These are phyloP conservation scores for Anticlea derivata DNA, from an alignment of 2,888 invertebrate genomes.

Conservation along the genomic window DNA sequence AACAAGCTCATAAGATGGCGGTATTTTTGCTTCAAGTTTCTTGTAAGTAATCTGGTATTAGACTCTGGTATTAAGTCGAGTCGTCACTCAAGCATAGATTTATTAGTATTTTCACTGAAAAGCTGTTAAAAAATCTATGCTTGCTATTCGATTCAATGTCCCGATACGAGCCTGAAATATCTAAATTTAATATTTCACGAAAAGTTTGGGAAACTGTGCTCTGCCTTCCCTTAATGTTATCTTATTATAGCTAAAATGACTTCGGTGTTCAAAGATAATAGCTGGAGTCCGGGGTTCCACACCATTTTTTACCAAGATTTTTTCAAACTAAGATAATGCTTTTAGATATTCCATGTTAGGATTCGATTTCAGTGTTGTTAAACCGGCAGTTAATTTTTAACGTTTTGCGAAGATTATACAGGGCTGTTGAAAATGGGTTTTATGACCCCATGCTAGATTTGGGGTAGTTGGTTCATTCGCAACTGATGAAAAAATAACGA, in stretches of 20 bases:
- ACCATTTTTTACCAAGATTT: slow-evolving; percentile 71
- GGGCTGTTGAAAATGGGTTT: slow-evolving; percentile 11
- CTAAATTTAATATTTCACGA: not conserved
- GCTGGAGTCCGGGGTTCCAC: slow-evolving; percentile 65
- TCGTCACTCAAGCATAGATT: too few relatives aligned
- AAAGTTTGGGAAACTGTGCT: slow-evolving; percentile 57
- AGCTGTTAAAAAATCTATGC: too few relatives aligned
- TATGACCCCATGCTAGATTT: slow-evolving; percentile 3
- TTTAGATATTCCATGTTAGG: slow-evolving; percentile 74
- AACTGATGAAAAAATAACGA: slow-evolving; percentile 2
- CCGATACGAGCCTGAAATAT: too few relatives aligned
- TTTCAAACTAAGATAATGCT: slow-evolving; percentile 70
- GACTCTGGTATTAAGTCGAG: too few relatives aligned
- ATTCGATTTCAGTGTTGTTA: slow-evolving; percentile 62
- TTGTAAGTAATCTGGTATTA: too few relatives aligned
- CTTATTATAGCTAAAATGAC: slow-evolving; percentile 84
- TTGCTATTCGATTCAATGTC: too few relatives aligned
- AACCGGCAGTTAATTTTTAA: slow-evolving; percentile 33
- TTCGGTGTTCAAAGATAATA: slow-evolving; percentile 83
- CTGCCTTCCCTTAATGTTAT: slow-evolving; percentile 78
- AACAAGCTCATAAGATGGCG: too few relatives aligned
- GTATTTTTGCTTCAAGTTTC: too few relatives aligned
- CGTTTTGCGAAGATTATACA: slow-evolving; percentile 31
- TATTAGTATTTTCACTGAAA: too few relatives aligned
- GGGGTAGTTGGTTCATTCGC: not conserved